phyloP scores from a whole-genome alignment of 2,797 vertebrate genomes.

The Peromyscus nudipes region DNA sequence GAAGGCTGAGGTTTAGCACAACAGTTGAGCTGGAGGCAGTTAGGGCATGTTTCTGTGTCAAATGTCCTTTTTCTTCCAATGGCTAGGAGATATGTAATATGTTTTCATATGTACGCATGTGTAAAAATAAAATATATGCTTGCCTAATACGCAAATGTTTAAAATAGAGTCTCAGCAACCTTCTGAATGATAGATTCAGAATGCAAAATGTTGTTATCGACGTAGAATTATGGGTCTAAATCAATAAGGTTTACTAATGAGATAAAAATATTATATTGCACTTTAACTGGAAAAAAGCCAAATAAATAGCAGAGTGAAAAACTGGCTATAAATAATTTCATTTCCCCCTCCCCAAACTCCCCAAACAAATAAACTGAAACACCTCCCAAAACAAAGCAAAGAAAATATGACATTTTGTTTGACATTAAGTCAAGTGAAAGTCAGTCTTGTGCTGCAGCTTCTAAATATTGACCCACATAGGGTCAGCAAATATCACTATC shows the following conservation, averaged over 20 bases:
- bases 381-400: not conserved
- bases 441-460: not conserved
- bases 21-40: not conserved
- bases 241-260: constrained; percentile 1
- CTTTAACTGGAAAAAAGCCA: not conserved
- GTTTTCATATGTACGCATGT: not conserved
- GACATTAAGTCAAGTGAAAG: not conserved
- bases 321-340: not conserved
- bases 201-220: not conserved
- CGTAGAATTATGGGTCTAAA: not conserved
- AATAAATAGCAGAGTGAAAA: not conserved
- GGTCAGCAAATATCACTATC: not conserved
- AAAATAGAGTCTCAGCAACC: not conserved
- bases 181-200: constrained; percentile 6
- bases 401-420: constrained; percentile 32
- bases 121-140: not conserved
- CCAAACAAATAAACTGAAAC: not conserved
- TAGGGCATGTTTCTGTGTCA: not conserved
- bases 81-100: not conserved
- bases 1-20: not conserved
- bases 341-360: not conserved
- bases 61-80: not conserved
- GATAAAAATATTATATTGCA: not conserved
- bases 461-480: not conserved
- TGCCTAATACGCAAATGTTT: not conserved